Evolutionary conservation across 2,113 vertebrate species (phyloP), one percentile per base, ranked within the genome.

Genomic region (Sapayoa aenigma): DNA sequence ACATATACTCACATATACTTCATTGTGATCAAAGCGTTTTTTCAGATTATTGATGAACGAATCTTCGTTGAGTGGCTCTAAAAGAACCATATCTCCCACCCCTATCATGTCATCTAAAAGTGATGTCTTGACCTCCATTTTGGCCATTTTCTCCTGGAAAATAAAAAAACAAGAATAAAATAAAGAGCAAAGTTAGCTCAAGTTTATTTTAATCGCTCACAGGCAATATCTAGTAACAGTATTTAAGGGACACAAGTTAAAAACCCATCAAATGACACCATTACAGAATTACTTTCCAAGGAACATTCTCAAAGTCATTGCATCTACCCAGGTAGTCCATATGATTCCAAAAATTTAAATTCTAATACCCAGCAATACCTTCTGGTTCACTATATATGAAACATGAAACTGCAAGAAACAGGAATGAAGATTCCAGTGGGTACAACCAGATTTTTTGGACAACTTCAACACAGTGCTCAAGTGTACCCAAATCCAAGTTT

Each of bases 31-130:
- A 89, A 99, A 99, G 93, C 99, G 99, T 18, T 99, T 98, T 95
- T 97, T 98, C 96, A 99, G 98, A 94, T 99, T 99, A 63, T 98
- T 97, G 39, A 99, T 98, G 97, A 99, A 99, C 0, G 99, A 98
- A 41, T 99, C 99, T 96, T 99, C 99, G 7, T 95, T 95, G 31
- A 99, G 98, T 12, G 99, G 99, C 84, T 99, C 99, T 16, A 99
- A 94, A 83, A 99, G 99, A 94, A 99, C 99, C 99, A 99, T 99
- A 95, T 99, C 99, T 9, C 99, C 99, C 31, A 99, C 99, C 42
- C 99, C 99, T 49, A 99, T 99, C 99, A 99, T 99, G 90, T 99
- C 98, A 60, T 99, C 99, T 44, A 99, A 97, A 96, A 99, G 99
- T 12, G 99, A 99, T 0, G 99, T 99, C 95, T 99, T 99, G 97